These are phyloP conservation scores for Aplocera efformata DNA, from an alignment of 2,888 invertebrate genomes.

Conservation along the genomic window DNA sequence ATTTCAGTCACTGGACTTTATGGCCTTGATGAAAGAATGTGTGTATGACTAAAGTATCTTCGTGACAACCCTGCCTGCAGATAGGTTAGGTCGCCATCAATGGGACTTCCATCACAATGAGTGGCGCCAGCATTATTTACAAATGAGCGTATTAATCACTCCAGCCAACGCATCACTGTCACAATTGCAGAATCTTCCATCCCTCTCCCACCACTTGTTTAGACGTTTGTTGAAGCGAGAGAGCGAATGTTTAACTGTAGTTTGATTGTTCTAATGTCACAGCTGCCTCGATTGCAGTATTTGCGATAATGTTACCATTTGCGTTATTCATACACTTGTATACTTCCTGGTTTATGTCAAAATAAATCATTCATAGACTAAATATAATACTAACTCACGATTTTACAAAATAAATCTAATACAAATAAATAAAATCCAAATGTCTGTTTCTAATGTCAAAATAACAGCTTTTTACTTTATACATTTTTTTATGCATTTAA, in stretches of 20 bases:
- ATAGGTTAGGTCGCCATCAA: conserved; percentile 62
- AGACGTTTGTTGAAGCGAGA: conserved; percentile 6
- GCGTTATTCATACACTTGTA: no score
- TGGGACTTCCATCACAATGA: conserved; percentile 63
- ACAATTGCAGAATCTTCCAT: conserved; percentile 15
- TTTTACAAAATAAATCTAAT: no score
- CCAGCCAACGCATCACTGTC: conserved; percentile 47
- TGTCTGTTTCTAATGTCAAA: no score
- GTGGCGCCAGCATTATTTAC: conserved; percentile 77
- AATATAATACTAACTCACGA: no score
- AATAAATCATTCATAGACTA: no score
- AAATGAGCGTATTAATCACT: conserved; percentile 73
- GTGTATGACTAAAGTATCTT: not conserved
- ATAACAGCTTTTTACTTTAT: no score
- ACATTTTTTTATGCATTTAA: no score
- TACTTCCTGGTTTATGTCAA: no score
- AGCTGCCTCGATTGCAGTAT: conserved; percentile 9
- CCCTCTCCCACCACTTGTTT: conserved; percentile 5
- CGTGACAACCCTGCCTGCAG: conserved; percentile 52
- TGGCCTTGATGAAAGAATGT: not conserved
- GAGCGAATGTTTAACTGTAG: conserved; percentile 1
- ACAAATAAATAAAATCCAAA: no score
- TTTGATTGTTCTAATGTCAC: conserved; percentile 5
- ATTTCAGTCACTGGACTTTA: not conserved
- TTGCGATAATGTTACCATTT: conserved; percentile 10